phyloP scores from a whole-genome alignment of 2,888 invertebrate species.

The Drosophila ochracea region DNA sequence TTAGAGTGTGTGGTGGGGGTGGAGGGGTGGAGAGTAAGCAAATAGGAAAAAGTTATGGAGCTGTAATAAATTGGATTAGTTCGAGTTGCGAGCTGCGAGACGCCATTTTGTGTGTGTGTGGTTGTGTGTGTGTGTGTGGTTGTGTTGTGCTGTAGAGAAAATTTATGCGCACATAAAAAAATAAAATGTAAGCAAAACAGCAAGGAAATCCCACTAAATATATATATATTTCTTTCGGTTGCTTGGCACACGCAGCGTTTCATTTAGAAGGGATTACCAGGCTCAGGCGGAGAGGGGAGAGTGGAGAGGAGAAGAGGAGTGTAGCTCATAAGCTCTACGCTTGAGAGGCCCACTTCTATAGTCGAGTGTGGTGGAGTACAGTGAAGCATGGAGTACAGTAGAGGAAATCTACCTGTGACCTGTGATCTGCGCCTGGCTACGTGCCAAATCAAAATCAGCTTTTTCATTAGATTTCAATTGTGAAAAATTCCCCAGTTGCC shows the following conservation, averaged over 20 bases:
- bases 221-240: slow-evolving; percentile 19
- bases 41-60: slow-evolving; percentile 83
- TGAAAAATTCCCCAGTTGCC: slow-evolving; percentile 31
- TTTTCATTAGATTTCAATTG: slow-evolving; percentile 57
- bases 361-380: slow-evolving; percentile 19
- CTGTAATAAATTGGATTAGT: slow-evolving; percentile 85
- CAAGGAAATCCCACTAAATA: slow-evolving; percentile 59
- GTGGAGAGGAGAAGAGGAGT: neutral
- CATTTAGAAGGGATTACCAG: slow-evolving; percentile 74
- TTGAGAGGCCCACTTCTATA: slow-evolving; percentile 62
- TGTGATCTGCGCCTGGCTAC: slow-evolving; percentile 43
- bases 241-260: slow-evolving; percentile 61
- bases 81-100: slow-evolving; percentile 72
- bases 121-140: neutral
- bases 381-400: slow-evolving; percentile 5
- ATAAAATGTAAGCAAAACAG: slow-evolving; percentile 44
- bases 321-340: neutral
- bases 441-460: slow-evolving; percentile 81
- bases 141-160: slow-evolving; percentile 29
- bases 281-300: slow-evolving; percentile 3
- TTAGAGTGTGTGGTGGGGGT: slow-evolving; percentile 62
- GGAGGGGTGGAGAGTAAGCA: slow-evolving; percentile 56
- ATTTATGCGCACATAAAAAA: slow-evolving; percentile 61
- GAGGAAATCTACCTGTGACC: slow-evolving; percentile 36
- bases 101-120: slow-evolving; percentile 78